Evolutionary conservation across 92 coral and sea anemone genomes (phyloP), one percentile per base, ranked within the genome.

Genomic region (Parazoanthus darwini): DNA sequence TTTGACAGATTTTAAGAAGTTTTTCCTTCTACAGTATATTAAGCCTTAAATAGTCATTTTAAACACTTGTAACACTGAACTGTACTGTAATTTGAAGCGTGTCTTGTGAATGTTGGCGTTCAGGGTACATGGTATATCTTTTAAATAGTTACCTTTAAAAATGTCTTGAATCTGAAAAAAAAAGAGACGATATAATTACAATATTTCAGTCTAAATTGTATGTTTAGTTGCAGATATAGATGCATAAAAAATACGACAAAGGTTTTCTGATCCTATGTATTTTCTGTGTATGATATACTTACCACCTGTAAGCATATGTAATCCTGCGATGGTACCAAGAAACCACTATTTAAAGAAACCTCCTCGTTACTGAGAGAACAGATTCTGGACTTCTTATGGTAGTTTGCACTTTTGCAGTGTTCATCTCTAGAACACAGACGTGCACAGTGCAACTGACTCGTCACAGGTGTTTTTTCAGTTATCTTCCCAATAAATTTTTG

Each of bases 341-440:
- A 23, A 8, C 8, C 43, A 10, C 54, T 37, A 22, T 5, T 76
- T 22, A 42, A 37, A 76, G 33, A 8, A 43, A 42, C 11, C 42
- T 63, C 70, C 25, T 39, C 46, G 80, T 76, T 37, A 14, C 23
- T 76, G 80, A 76, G 50, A 6, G 80, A 76, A 37, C 80, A 76
- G 3, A 39, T 4, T 18, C 46, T 37, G 23, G 54, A 76, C 22
- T 44, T 42, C 23, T 76, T 3, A 23, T 76, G 39, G 80, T 37
- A 76, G 51, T 76, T 76, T 37, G 35, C 80, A 39, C 80, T 76
- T 44, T 39, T 76, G 54, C 80, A 76, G 4, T 39, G 51, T 39
- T 76, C 80, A 39, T 76, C 39, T 16, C 54, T 76, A 13, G 80
- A 9, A 76, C 80, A 76, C 13, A 37, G 29, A 44, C 54, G 20